phyloP scores from a whole-genome alignment of 2,888 invertebrate species.

The Cheilosia variabilis region DNA sequence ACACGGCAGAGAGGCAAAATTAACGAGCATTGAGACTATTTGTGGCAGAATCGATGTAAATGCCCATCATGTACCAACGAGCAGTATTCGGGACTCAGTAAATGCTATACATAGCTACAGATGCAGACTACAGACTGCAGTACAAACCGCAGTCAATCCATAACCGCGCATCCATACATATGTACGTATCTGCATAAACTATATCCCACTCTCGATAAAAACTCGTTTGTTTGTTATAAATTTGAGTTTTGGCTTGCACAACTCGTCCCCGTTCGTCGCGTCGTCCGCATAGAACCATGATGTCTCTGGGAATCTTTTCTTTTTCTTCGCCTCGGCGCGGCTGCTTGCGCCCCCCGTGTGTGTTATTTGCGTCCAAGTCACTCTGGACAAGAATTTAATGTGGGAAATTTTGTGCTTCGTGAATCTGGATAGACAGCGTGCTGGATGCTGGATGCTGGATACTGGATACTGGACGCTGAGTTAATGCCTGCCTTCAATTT shows the following conservation, averaged over 20 bases:
- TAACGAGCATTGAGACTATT: constrained; percentile 59
- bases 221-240: constrained; percentile 71
- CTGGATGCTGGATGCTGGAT: constrained; percentile 24
- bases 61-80: constrained; percentile 40
- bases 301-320: constrained; percentile 64
- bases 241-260: constrained; percentile 51
- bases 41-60: constrained; percentile 56
- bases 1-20: constrained; percentile 48
- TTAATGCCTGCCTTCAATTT: constrained; percentile 58
- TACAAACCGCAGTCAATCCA: constrained; percentile 51
- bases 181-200: constrained; percentile 39
- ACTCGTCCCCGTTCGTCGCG: constrained; percentile 16
- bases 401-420: constrained; percentile 67
- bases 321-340: constrained; percentile 31
- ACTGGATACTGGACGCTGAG: constrained; percentile 30
- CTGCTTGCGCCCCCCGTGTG: constrained; percentile 23
- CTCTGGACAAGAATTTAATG: constrained; percentile 69
- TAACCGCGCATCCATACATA: constrained; percentile 21
- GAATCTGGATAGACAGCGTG: constrained; percentile 56
- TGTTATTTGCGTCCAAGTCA: constrained; percentile 9
- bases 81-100: constrained; percentile 21
- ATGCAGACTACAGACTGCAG: constrained; percentile 32
- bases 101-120: constrained; percentile 9
- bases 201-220: constrained; percentile 58
- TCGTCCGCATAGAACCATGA: constrained; percentile 44